phyloP scores from a whole-genome alignment of 2,113 vertebrate genomes.

The Semnornis frantzii region DNA sequence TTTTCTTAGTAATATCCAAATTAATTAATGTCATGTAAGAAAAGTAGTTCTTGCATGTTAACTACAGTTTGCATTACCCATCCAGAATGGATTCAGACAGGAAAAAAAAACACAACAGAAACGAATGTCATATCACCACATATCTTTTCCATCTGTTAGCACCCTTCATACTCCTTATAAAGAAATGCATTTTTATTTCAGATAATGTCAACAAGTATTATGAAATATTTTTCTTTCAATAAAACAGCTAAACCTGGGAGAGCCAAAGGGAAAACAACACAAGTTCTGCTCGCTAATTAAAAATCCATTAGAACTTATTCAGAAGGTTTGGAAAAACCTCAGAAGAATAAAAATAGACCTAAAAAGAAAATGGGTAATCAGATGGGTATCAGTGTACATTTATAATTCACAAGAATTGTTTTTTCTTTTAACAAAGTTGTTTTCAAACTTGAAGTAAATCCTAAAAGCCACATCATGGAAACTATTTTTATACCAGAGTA shows the following conservation, averaged over 20 bases:
- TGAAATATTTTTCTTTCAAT: constrained; percentile 54
- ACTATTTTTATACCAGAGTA: constrained; percentile 49
- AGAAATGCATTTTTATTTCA: constrained; percentile 54
- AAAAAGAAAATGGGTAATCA: constrained; percentile 20
- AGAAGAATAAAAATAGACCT: constrained; percentile 29
- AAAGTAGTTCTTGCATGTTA: constrained; percentile 20
- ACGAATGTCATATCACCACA: constrained; percentile 24
- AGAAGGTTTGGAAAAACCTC: constrained; percentile 42
- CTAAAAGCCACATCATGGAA: constrained; percentile 22
- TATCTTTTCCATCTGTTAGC: constrained; percentile 64
- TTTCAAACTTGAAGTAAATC: constrained; percentile 38
- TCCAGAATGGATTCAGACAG: constrained; percentile 39
- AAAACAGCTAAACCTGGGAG: constrained; percentile 16
- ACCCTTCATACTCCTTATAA: constrained; percentile 45
- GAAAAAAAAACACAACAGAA: constrained; percentile 25
- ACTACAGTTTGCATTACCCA: constrained; percentile 28
- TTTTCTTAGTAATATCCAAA: not conserved
- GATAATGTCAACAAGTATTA: constrained; percentile 60
- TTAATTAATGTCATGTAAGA: not conserved
- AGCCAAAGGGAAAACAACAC: constrained; percentile 16
- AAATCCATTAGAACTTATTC: constrained; percentile 50
- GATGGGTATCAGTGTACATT: not conserved
- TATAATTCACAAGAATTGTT: not conserved
- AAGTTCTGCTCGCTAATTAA: constrained; percentile 28
- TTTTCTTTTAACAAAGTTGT: not conserved